phyloP scores from a whole-genome alignment of 2,113 vertebrate species.

The Chaetodon trifascialis region DNA sequence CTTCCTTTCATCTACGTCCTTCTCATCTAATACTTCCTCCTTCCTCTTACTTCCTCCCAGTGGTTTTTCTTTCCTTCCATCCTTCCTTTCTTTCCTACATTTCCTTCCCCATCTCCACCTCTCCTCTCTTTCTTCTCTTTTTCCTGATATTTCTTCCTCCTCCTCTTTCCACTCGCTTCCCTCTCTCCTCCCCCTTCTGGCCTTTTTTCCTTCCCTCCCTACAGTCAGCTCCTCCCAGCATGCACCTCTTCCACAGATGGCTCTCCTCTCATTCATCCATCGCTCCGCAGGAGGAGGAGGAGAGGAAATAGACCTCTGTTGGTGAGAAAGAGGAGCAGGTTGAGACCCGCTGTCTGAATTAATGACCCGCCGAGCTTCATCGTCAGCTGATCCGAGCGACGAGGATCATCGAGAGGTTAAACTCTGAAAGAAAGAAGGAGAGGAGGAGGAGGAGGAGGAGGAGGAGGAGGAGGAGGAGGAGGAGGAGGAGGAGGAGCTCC shows the following conservation, averaged over 20 bases:
- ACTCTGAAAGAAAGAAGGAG: too few species aligned
- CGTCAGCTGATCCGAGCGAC: neutral
- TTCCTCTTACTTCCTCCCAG: neutral
- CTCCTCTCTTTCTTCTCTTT: too few species aligned
- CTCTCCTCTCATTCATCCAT: constrained; percentile 23
- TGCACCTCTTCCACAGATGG: constrained; percentile 65
- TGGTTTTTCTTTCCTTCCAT: neutral
- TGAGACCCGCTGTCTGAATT: constrained; percentile 35
- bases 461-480: too few species aligned
- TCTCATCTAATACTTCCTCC: neutral
- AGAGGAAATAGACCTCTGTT: constrained; percentile 61
- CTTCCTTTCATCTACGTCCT: neutral
- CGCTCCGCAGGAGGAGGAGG: constrained; percentile 51
- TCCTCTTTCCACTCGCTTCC: too few species aligned
- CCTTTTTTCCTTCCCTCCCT: neutral
- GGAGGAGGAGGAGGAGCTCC: too few species aligned
- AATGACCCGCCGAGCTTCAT: constrained; percentile 18
- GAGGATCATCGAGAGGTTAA: too few species aligned
- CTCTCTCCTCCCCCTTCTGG: neutral
- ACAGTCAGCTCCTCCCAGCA: constrained; percentile 64
- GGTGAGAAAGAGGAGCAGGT: constrained; percentile 57
- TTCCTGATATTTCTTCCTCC: too few species aligned
- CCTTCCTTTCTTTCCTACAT: neutral
- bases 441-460: too few species aligned
- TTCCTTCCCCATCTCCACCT: neutral